Conservation (phyloP, 2,888 invertebrate genomes). For the Aspidiotus destructor region DNA sequence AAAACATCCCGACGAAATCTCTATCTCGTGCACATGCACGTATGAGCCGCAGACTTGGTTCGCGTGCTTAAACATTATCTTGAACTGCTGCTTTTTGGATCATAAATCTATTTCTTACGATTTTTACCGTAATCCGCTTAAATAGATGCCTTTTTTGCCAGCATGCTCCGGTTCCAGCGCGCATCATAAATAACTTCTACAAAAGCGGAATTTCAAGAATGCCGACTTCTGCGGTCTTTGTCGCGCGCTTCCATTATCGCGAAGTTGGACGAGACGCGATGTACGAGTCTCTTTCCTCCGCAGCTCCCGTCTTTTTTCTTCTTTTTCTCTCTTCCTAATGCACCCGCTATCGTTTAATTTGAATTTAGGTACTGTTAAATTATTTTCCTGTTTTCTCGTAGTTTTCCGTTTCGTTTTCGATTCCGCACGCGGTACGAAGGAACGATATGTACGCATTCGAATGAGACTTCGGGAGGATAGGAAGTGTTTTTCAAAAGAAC, state of each 20-base stretch:
- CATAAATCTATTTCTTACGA: constrained; percentile 29
- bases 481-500: too few species aligned
- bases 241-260: constrained; percentile 4
- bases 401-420: constrained; percentile 13
- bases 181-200: constrained; percentile 25
- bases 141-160: constrained; percentile 16
- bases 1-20: constrained; percentile 16
- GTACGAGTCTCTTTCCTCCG: background rate
- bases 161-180: constrained; percentile 8
- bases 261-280: background rate
- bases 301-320: background rate
- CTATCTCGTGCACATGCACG: background rate
- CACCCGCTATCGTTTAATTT: constrained; percentile 27
- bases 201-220: constrained; percentile 26
- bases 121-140: constrained; percentile 23
- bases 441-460: too few species aligned
- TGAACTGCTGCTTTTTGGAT: constrained; percentile 25
- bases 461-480: too few species aligned
- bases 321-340: background rate
- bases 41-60: constrained; percentile 22
- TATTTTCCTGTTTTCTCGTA: constrained; percentile 16
- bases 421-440: background rate
- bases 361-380: constrained; percentile 28
- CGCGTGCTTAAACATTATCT: constrained; percentile 26
- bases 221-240: background rate